Evolutionary conservation across 2,797 vertebrate species (phyloP).

Genomic region (Anguilla anguilla): DNA sequence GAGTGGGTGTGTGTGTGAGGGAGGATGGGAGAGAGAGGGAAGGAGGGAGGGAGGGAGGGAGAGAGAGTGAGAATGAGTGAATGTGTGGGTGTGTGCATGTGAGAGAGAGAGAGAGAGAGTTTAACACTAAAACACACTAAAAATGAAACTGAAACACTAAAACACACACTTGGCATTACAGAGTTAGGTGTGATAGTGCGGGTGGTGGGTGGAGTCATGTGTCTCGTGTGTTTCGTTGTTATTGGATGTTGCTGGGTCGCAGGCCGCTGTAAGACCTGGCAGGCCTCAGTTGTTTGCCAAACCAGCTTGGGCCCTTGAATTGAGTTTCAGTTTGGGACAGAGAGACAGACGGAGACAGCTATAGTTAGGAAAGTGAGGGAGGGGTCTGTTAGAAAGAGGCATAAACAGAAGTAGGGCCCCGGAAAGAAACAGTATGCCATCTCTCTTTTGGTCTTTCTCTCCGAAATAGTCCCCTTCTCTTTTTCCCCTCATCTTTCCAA

Average conservation of each 20-base stretch:
- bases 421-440: not conserved
- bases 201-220: not conserved
- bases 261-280: not conserved
- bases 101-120: slow-evolving; percentile 11
- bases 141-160: not conserved
- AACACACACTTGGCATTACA: not conserved
- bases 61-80: slow-evolving; percentile 2
- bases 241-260: not conserved
- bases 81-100: too few species aligned
- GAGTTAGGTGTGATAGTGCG: not conserved
- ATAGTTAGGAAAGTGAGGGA: not conserved
- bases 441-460: slow-evolving; percentile 53
- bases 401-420: not conserved
- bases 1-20: not conserved
- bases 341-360: not conserved
- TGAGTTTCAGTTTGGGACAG: slow-evolving; percentile 9
- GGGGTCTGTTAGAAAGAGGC: not conserved
- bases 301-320: not conserved
- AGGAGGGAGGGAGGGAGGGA: not conserved
- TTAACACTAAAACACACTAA: not conserved
- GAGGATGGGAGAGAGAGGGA: not conserved
- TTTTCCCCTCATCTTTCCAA: slow-evolving; percentile 64
- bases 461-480: slow-evolving; percentile 48
- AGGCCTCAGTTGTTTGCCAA: slow-evolving; percentile 6
- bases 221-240: not conserved